Percentiles rank a stretch among this genome's conserved stretches.
Conservation (phyloP, 2,113 vertebrate genomes). For the Myotis yumanensis region DNA sequence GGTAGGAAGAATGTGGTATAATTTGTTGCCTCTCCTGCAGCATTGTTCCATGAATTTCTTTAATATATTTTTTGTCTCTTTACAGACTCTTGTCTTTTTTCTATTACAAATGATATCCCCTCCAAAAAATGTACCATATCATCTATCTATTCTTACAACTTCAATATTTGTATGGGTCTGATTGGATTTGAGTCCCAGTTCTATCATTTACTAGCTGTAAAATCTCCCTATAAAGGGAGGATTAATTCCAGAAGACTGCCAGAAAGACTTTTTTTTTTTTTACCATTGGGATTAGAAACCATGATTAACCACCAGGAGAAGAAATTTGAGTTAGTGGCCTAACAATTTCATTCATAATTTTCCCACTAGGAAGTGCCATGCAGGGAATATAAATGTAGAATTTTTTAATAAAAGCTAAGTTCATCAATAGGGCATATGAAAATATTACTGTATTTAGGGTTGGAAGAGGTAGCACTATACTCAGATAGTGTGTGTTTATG, state of each 20-base stretch:
- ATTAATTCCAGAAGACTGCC: constrained; percentile 35
- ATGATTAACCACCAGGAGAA: constrained; percentile 58
- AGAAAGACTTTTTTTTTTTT: not conserved
- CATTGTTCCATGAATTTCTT: not conserved
- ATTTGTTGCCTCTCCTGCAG: not conserved
- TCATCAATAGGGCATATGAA: constrained; percentile 21
- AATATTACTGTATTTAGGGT: constrained; percentile 40
- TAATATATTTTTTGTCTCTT: constrained; percentile 3
- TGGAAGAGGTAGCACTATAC: not conserved
- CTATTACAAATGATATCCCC: not conserved
- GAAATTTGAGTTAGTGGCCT: constrained; percentile 56
- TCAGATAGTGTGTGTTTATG: constrained; percentile 27
- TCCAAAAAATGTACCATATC: not conserved
- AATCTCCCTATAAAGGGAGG: constrained; percentile 42
- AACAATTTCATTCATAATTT: constrained; percentile 65
- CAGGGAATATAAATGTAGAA: constrained; percentile 44
- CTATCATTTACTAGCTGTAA: constrained; percentile 53
- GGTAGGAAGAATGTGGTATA: not conserved
- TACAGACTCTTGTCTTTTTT: constrained; percentile 8
- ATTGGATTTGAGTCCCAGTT: constrained; percentile 32
- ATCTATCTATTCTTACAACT: constrained; percentile 15
- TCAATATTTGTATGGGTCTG: constrained; percentile 41
- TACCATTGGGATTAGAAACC: constrained; percentile 42
- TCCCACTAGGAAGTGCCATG: constrained; percentile 23
- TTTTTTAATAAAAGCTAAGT: constrained; percentile 48